phyloP scores from a whole-genome alignment of 2,113 vertebrate genomes.

The Neofelis nebulosa region DNA sequence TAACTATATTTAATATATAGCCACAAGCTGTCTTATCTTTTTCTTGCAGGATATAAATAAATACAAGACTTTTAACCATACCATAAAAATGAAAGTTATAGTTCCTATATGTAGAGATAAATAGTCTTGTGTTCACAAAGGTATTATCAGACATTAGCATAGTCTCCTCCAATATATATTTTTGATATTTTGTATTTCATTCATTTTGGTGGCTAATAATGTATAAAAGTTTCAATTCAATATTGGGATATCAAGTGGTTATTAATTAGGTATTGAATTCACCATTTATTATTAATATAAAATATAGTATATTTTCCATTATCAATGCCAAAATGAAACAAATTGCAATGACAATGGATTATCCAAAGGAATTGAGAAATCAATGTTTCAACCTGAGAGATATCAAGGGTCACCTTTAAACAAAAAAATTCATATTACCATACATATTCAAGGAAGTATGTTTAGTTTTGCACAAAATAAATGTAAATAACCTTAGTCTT shows the following conservation, averaged over 20 bases:
- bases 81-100: neutral
- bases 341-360: neutral
- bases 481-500: neutral
- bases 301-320: neutral
- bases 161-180: neutral
- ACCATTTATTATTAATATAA: slow-evolving; percentile 1
- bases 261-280: neutral
- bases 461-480: neutral
- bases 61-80: neutral
- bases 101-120: neutral
- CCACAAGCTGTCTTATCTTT: neutral
- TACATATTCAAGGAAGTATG: neutral
- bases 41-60: neutral
- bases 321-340: neutral
- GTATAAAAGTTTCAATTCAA: neutral
- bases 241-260: neutral
- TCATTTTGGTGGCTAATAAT: neutral
- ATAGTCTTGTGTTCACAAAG: neutral
- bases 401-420: neutral
- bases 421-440: neutral
- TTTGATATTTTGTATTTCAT: neutral
- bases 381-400: neutral
- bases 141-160: neutral
- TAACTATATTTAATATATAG: neutral
- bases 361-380: neutral